Evolutionary conservation across 1,140 invertebrate genomes (phyloP).

Genomic region (fruit fly (Drosophila melanogaster)): DNA sequence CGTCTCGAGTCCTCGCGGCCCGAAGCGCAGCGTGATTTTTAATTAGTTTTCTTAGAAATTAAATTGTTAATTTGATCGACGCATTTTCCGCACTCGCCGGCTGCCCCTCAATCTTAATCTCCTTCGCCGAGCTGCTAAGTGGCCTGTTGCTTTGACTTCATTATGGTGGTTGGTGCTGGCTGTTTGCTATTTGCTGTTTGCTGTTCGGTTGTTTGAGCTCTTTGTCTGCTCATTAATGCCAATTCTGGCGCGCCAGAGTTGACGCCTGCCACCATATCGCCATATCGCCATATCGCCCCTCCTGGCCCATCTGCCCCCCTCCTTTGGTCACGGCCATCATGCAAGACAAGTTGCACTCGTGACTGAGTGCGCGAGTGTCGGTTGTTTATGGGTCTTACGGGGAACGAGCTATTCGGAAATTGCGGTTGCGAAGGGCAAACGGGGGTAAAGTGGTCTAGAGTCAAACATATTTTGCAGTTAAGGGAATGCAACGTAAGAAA

Average conservation of each 20-base stretch:
- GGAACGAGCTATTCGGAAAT: slow-evolving; percentile 27
- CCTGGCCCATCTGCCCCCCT: slow-evolving; percentile 8
- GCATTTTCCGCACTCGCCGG: slow-evolving; percentile 59
- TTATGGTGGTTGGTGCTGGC: slow-evolving; percentile 19
- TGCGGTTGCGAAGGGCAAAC: slow-evolving; percentile 3
- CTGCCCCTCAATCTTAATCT: background rate
- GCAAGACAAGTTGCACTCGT: slow-evolving; percentile 56
- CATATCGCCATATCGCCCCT: slow-evolving; percentile 3
- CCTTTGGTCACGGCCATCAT: slow-evolving; percentile 68
- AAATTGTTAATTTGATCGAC: slow-evolving; percentile 84
- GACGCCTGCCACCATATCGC: slow-evolving; percentile 60
- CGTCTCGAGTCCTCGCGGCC: slow-evolving; percentile 41
- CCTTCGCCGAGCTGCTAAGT: slow-evolving; percentile 60
- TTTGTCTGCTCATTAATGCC: slow-evolving; percentile 83
- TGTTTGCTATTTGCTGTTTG: slow-evolving; percentile 3
- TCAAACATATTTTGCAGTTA: slow-evolving; percentile 36
- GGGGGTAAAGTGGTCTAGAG: slow-evolving; percentile 6
- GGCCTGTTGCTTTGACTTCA: slow-evolving; percentile 60
- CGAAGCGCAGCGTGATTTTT: slow-evolving; percentile 76
- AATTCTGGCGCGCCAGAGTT: slow-evolving; percentile 75
- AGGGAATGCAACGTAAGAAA: slow-evolving; percentile 39
- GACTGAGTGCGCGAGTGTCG: slow-evolving; percentile 43
- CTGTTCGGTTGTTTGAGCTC: slow-evolving; percentile 40
- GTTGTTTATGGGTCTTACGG: slow-evolving; percentile 48
- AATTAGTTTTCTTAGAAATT: slow-evolving; percentile 84